Conservation (phyloP, 2,888 invertebrate genomes). For the Oithona nana region DNA sequence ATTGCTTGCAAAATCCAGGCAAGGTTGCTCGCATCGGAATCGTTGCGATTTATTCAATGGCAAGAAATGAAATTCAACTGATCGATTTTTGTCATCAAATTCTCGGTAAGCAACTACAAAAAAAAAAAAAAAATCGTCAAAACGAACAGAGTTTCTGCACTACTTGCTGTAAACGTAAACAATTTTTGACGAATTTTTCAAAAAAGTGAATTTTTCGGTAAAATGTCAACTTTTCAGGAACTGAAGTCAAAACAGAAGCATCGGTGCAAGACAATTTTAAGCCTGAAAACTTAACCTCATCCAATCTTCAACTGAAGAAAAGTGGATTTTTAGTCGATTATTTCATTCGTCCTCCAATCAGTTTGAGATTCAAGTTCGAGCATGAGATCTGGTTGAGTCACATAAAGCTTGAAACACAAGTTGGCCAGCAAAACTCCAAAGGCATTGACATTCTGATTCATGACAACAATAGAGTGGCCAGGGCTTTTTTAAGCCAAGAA, state of each 20-base stretch:
- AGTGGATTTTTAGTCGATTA: neutral
- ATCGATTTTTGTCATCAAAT: constrained; percentile 9
- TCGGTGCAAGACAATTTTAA: neutral
- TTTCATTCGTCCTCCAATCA: neutral
- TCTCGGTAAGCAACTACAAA: too few relatives aligned
- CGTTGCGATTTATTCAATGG: too few relatives aligned
- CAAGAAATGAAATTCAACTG: too few relatives aligned
- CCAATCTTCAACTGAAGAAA: neutral
- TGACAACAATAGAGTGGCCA: neutral
- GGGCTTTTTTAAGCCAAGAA: neutral
- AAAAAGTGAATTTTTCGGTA: too few relatives aligned
- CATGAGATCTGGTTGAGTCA: neutral
- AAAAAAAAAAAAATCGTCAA: too few relatives aligned
- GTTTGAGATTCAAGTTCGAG: neutral
- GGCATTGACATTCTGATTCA: neutral
- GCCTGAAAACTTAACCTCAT: neutral
- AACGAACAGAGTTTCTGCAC: too few relatives aligned
- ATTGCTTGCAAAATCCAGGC: too few relatives aligned
- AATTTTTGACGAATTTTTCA: too few relatives aligned
- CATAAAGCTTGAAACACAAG: neutral
- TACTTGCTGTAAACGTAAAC: too few relatives aligned
- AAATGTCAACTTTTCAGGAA: constrained; percentile 3
- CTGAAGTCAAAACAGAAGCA: neutral
- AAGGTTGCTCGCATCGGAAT: too few relatives aligned
- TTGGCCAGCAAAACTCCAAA: neutral